Percentiles rank a stretch among this genome's conserved stretches.
Evolutionary conservation across 2,888 invertebrate species (phyloP).

Genomic region (Chrysodeixis includens): DNA sequence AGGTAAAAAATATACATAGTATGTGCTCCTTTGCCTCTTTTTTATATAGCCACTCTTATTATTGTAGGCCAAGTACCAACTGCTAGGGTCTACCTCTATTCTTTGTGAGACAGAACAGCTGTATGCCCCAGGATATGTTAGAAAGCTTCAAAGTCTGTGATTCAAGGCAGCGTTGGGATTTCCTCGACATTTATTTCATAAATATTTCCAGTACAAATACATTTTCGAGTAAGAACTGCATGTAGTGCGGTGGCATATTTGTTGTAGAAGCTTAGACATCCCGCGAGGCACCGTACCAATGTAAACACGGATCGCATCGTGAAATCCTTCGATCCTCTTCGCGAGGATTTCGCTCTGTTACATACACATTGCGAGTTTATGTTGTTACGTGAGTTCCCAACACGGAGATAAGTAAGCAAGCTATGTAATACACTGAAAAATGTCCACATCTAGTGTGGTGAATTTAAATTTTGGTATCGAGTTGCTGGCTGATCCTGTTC

Average conservation of each 20-base stretch:
- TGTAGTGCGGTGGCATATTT: constrained; percentile 41
- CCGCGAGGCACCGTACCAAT: constrained; percentile 46
- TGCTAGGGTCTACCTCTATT: too few species aligned
- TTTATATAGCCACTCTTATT: too few species aligned
- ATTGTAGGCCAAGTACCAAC: too few species aligned
- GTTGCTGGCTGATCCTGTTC: constrained; percentile 18
- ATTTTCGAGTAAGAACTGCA: constrained; percentile 30
- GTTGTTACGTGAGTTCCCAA: constrained; percentile 61
- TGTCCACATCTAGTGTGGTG: constrained; percentile 55
- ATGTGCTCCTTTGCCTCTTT: too few species aligned
- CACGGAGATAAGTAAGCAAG: constrained; percentile 63
- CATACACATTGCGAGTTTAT: constrained; percentile 70
- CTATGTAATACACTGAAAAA: constrained; percentile 60
- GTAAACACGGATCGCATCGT: constrained; percentile 53
- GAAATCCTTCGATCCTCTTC: constrained; percentile 57
- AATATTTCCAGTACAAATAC: constrained; percentile 36
- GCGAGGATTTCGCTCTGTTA: constrained; percentile 53
- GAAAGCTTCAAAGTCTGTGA: neutral
- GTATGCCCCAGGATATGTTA: neutral
- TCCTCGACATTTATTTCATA: constrained; percentile 23
- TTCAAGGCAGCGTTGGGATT: neutral
- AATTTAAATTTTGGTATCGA: constrained; percentile 56
- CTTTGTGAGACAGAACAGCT: too few species aligned
- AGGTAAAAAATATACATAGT: too few species aligned
- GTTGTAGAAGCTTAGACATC: constrained; percentile 50